phyloP scores from a whole-genome alignment of 2,113 vertebrate species.

The Anoura caudifer region DNA sequence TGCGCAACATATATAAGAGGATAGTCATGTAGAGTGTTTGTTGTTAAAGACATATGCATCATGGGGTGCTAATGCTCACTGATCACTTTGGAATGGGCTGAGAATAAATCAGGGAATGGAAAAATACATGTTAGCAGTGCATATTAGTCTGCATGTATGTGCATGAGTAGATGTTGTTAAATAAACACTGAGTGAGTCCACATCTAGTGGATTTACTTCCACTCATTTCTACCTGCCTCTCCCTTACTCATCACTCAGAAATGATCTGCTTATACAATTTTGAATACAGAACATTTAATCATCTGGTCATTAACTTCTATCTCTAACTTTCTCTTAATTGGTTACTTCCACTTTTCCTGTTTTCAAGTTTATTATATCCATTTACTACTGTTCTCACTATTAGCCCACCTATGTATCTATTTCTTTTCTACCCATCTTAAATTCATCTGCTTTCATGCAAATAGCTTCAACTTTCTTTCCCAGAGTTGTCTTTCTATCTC shows the following conservation, averaged over 20 bases:
- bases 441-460: not conserved
- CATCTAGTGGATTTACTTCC: not conserved
- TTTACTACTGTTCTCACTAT: not conserved
- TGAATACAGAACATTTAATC: not conserved
- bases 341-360: not conserved
- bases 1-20: not conserved
- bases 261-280: not conserved
- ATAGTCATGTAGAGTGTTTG: not conserved
- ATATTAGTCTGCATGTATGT: not conserved
- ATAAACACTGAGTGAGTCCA: not conserved
- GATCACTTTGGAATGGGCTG: not conserved
- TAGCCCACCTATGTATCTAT: not conserved
- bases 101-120: not conserved
- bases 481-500: not conserved
- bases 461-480: not conserved
- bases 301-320: not conserved
- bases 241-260: not conserved
- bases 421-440: not conserved
- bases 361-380: not conserved
- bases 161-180: not conserved
- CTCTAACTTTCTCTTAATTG: not conserved
- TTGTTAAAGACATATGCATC: not conserved
- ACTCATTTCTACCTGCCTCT: not conserved
- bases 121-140: not conserved
- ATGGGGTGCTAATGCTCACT: not conserved